phyloP scores from a whole-genome alignment of 1,140 invertebrate genomes.

The Drosophila tristis region DNA sequence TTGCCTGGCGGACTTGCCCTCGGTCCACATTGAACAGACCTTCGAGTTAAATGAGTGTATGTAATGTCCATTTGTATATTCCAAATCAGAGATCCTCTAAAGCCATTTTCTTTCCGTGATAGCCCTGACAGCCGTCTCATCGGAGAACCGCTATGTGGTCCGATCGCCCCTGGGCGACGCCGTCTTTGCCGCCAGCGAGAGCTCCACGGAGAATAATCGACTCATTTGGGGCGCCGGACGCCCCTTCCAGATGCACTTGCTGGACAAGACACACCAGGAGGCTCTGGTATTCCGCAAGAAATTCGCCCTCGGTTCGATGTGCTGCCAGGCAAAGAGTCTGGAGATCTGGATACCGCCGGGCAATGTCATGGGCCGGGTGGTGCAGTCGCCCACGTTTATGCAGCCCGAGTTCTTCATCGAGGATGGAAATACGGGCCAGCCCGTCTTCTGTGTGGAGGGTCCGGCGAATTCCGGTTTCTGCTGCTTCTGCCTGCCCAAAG shows the following conservation, averaged over 20 bases:
- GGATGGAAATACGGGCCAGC: conserved; percentile 79
- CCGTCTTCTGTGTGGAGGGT: conserved; percentile 85
- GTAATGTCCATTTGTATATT: neutral
- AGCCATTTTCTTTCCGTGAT: neutral
- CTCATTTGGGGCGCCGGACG: conserved; percentile 86
- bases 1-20: conserved; percentile 75
- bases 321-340: conserved; percentile 75
- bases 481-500: conserved; percentile 83
- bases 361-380: conserved; percentile 84
- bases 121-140: conserved; percentile 83
- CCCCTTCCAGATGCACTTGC: conserved; percentile 86
- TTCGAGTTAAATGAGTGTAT: conserved; percentile 79
- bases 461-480: conserved; percentile 76
- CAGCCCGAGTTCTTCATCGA: conserved; percentile 84
- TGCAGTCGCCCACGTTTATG: conserved; percentile 84
- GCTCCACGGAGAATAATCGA: conserved; percentile 85
- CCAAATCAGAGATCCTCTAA: neutral
- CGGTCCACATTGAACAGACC: conserved; percentile 83
- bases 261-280: conserved; percentile 88
- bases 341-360: conserved; percentile 85
- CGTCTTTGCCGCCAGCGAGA: conserved; percentile 87
- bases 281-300: conserved; percentile 86
- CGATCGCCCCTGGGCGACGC: conserved; percentile 87
- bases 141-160: conserved; percentile 88
- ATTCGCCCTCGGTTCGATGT: conserved; percentile 84